Percentiles rank a stretch among this genome's conserved stretches.
Conservation (phyloP, 2,113 vertebrate species). For the Cyphomyrus discorhynchus region DNA sequence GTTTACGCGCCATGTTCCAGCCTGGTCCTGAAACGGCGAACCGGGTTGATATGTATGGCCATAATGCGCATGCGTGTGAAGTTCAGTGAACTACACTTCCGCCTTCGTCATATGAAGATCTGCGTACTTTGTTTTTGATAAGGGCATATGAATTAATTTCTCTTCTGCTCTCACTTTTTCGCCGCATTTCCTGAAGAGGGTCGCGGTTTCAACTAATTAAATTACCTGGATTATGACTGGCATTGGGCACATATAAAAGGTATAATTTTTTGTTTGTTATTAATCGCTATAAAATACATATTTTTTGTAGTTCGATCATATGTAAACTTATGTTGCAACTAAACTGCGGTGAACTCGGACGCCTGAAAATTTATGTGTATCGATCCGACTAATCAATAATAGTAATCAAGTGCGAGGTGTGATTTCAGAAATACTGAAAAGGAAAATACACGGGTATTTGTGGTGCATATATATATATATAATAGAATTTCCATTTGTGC, state of each 20-base stretch:
- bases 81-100: not conserved
- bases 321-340: not conserved
- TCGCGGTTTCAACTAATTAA: not conserved
- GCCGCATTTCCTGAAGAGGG: not conserved
- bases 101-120: not conserved
- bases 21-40: not conserved
- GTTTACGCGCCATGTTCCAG: constrained; percentile 47
- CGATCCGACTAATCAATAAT: not conserved
- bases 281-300: not conserved
- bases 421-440: not conserved
- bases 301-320: not conserved
- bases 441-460: not conserved
- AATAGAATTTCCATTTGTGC: too few relatives aligned
- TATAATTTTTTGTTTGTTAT: not conserved
- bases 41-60: not conserved
- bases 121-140: not conserved
- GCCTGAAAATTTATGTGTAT: not conserved
- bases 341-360: not conserved
- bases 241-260: not conserved
- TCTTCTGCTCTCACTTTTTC: not conserved
- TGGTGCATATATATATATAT: not conserved
- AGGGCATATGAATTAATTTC: not conserved
- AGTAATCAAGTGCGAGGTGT: not conserved
- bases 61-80: not conserved
- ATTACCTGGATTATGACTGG: not conserved